Evolutionary conservation across 2,888 invertebrate species (phyloP).

Genomic region (Leistus spinibarbis): DNA sequence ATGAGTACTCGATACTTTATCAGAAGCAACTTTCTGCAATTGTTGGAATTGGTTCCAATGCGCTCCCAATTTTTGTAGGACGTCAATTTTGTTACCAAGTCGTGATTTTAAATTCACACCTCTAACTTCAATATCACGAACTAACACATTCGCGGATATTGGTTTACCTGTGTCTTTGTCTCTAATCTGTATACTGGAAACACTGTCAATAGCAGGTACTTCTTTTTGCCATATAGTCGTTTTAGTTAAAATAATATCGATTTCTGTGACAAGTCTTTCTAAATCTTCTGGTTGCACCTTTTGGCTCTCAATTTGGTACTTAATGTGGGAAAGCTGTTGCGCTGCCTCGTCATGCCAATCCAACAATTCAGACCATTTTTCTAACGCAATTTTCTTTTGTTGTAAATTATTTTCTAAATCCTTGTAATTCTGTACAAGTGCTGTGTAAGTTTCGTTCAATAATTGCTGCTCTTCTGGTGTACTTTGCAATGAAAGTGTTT

Average conservation of each 20-base stretch:
- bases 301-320: slow-evolving; percentile 78
- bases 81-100: slow-evolving; percentile 69
- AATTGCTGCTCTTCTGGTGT: slow-evolving; percentile 76
- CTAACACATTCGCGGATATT: slow-evolving; percentile 72
- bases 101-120: slow-evolving; percentile 70
- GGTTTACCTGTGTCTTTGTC: slow-evolving; percentile 74
- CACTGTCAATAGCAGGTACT: slow-evolving; percentile 71
- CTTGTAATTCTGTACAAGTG: slow-evolving; percentile 78
- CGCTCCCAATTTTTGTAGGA: slow-evolving; percentile 72
- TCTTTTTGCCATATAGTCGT: slow-evolving; percentile 74
- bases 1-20: slow-evolving; percentile 67
- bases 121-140: slow-evolving; percentile 75
- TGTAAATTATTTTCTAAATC: slow-evolving; percentile 74
- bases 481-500: slow-evolving; percentile 71
- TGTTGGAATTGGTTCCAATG: slow-evolving; percentile 80
- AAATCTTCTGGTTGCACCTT: slow-evolving; percentile 75
- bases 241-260: slow-evolving; percentile 70
- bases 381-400: slow-evolving; percentile 74
- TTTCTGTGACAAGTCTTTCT: slow-evolving; percentile 70
- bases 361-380: slow-evolving; percentile 83
- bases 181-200: slow-evolving; percentile 69
- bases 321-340: slow-evolving; percentile 78
- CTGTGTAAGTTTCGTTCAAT: slow-evolving; percentile 76
- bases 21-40: slow-evolving; percentile 71
- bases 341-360: slow-evolving; percentile 82